Evolutionary conservation across 1,140 invertebrate genomes (phyloP).

Genomic region (Lucilia sericata): DNA sequence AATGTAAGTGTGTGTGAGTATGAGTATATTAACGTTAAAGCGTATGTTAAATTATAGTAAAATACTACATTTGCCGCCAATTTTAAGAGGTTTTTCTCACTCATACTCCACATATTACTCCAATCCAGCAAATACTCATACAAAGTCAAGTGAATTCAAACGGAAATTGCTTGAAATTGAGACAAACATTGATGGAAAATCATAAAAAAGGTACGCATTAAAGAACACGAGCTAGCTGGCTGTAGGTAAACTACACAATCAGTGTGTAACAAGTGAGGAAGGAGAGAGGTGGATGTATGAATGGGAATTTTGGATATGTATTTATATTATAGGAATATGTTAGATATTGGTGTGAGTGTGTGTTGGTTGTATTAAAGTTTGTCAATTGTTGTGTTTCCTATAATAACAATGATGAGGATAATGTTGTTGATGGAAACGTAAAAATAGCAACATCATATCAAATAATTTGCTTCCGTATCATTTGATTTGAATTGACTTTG

Average conservation of each 20-base stretch:
- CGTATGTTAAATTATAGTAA: slow-evolving; percentile 41
- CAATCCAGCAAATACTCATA: not conserved
- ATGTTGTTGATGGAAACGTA: slow-evolving; percentile 21
- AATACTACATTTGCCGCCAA: slow-evolving; percentile 42
- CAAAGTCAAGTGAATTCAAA: slow-evolving; percentile 55
- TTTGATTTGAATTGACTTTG: slow-evolving; percentile 65
- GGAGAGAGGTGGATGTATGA: not conserved
- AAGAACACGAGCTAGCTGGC: not conserved
- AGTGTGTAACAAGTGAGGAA: too few species aligned
- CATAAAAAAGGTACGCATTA: not conserved
- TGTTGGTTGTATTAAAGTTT: slow-evolving; percentile 12
- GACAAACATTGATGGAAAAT: slow-evolving; percentile 47
- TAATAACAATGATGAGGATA: not conserved
- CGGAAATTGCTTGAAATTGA: slow-evolving; percentile 64
- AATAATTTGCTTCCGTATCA: slow-evolving; percentile 66
- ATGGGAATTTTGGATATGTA: not conserved
- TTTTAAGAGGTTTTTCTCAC: not conserved
- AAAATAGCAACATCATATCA: slow-evolving; percentile 56
- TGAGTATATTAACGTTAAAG: not conserved
- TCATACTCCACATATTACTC: not conserved
- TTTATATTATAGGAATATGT: not conserved
- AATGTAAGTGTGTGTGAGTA: not conserved
- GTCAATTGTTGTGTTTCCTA: slow-evolving; percentile 13
- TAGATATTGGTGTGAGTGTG: not conserved
- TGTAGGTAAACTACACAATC: too few species aligned